These are phyloP conservation scores for Halcyon senegalensis DNA, from an alignment of 2,113 vertebrate genomes.

Conservation along the genomic window DNA sequence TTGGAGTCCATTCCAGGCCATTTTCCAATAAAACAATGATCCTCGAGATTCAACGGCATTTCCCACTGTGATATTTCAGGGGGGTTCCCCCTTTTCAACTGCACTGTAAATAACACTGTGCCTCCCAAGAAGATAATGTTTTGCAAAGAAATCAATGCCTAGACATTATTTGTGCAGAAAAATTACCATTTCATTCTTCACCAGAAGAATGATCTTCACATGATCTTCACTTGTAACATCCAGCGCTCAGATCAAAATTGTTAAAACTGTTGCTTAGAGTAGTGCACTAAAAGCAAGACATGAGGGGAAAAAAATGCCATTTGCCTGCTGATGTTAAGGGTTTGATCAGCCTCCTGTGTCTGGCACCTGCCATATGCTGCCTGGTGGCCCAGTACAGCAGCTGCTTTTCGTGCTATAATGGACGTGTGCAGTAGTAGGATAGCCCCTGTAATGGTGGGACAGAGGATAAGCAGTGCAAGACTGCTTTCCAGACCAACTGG, in stretches of 20 bases:
- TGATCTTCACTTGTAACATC: neutral
- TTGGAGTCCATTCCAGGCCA: neutral
- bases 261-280: neutral
- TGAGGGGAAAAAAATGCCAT: rapidly evolving
- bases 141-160: neutral
- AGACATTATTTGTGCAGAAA: neutral
- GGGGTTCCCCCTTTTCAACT: neutral
- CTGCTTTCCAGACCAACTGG: neutral
- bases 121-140: neutral
- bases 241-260: neutral
- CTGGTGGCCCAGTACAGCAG: neutral
- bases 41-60: neutral
- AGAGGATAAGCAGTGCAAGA: neutral
- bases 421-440: neutral
- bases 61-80: neutral
- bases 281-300: neutral
- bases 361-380: neutral
- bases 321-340: neutral
- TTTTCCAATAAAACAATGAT: neutral
- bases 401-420: neutral
- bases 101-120: neutral
- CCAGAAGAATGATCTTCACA: rapidly evolving
- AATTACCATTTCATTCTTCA: neutral
- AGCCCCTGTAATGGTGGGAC: neutral
- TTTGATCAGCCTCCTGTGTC: neutral